A percentile compares a stretch with the other conserved stretches of the same genome.
Evolutionary conservation across 2,888 invertebrate genomes (phyloP).

Genomic region (Callyntrura sp.): DNA sequence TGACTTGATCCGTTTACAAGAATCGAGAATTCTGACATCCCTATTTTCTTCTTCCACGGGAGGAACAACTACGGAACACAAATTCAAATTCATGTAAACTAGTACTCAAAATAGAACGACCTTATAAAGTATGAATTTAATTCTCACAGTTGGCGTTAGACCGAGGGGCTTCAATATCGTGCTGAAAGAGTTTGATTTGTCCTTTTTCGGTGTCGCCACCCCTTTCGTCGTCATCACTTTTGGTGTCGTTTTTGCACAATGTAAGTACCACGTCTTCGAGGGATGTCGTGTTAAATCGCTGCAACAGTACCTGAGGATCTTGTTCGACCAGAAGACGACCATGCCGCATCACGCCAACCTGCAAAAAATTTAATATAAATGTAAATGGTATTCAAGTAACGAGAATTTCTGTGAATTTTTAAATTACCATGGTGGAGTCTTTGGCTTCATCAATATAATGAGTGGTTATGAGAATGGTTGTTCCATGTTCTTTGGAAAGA

Average conservation of each 20-base stretch:
- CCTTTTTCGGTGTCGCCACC: neutral
- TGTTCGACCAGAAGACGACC: slow-evolving; percentile 31
- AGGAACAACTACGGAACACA: slow-evolving; percentile 28
- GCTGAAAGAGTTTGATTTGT: neutral
- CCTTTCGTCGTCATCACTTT: neutral
- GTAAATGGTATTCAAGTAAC: too few relatives aligned
- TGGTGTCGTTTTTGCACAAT: slow-evolving; percentile 14
- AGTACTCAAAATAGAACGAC: too few relatives aligned
- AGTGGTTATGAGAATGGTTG: slow-evolving; percentile 45
- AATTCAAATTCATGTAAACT: too few relatives aligned
- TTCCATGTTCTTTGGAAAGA: slow-evolving; percentile 32
- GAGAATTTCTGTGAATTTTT: neutral
- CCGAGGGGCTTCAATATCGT: neutral
- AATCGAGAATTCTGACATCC: slow-evolving; percentile 8
- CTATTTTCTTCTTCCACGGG: neutral
- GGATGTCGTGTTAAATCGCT: slow-evolving; percentile 27
- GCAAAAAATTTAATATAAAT: slow-evolving; percentile 85
- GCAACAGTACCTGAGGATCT: slow-evolving; percentile 1
- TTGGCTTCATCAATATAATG: slow-evolving; percentile 57
- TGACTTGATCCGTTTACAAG: slow-evolving; percentile 17
- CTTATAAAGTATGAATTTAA: too few relatives aligned
- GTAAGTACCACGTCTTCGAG: slow-evolving; percentile 49
- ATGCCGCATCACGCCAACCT: slow-evolving; percentile 29
- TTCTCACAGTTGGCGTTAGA: slow-evolving; percentile 10
- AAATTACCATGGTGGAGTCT: slow-evolving; percentile 8